phyloP scores from a whole-genome alignment of 1,140 invertebrate species.

The Charaxes varanes region DNA sequence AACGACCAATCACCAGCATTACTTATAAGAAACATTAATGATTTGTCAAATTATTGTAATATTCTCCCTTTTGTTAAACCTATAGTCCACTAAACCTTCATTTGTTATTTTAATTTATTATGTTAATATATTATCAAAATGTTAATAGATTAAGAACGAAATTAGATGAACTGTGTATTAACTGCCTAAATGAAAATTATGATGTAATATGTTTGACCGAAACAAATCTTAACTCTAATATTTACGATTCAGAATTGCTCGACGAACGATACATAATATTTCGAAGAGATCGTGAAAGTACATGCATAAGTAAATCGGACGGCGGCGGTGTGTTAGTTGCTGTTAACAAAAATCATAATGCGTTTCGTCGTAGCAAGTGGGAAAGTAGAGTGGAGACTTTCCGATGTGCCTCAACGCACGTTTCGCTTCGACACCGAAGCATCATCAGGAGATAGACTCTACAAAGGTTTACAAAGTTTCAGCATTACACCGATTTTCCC shows the following conservation, averaged over 20 bases:
- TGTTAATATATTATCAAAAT: conserved; percentile 23
- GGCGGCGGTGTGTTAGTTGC: conserved; percentile 14
- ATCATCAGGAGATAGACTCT: too few relatives aligned
- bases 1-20: conserved; percentile 7
- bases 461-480: too few relatives aligned
- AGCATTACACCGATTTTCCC: too few relatives aligned
- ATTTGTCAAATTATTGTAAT: background rate
- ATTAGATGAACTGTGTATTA: conserved; percentile 12
- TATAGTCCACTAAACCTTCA: background rate
- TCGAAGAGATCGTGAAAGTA: conserved; percentile 14
- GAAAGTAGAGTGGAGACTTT: too few relatives aligned
- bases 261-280: conserved; percentile 17
- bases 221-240: conserved; percentile 19
- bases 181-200: conserved; percentile 18
- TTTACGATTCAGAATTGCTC: conserved; percentile 18
- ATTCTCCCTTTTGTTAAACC: background rate
- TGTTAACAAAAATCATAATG: conserved; percentile 3
- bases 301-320: conserved; percentile 9
- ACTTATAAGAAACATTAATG: conserved; percentile 3
- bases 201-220: conserved; percentile 21
- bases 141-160: conserved; percentile 18
- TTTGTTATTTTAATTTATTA: background rate
- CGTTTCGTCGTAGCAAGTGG: too few relatives aligned
- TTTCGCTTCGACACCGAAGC: too few relatives aligned
- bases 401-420: too few relatives aligned